Conservation (phyloP, 2,797 vertebrate genomes). For the Cuculus canorus region DNA sequence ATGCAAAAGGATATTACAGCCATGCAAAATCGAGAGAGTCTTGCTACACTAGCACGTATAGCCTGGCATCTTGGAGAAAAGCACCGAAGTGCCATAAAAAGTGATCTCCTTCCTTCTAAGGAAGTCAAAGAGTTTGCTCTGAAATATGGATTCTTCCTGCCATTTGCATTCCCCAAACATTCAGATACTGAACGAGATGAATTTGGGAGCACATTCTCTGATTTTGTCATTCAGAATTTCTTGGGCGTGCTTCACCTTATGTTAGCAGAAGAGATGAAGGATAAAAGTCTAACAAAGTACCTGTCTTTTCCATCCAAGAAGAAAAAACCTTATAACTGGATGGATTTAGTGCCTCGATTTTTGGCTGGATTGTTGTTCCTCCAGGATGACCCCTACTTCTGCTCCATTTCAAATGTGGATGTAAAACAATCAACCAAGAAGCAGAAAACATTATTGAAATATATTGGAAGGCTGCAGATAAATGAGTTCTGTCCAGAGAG, state of each 20-base stretch:
- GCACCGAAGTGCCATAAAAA: slow-evolving; percentile 70
- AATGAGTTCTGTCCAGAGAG: slow-evolving; percentile 73
- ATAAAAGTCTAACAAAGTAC: slow-evolving; percentile 80
- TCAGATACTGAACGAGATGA: not conserved
- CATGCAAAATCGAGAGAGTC: not conserved
- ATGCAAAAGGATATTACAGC: not conserved
- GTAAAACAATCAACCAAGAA: slow-evolving; percentile 69
- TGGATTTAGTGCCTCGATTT: slow-evolving; percentile 83
- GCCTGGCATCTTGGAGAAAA: slow-evolving; percentile 86
- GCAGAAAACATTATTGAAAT: slow-evolving; percentile 74
- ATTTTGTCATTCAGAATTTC: slow-evolving; percentile 86
- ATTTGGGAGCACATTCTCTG: slow-evolving; percentile 74
- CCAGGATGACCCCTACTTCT: slow-evolving; percentile 47
- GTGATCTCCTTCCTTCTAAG: slow-evolving; percentile 19
- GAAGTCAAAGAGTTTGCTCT: slow-evolving; percentile 78
- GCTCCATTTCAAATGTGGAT: slow-evolving; percentile 16
- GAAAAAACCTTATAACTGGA: slow-evolving; percentile 82
- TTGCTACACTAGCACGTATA: slow-evolving; percentile 75
- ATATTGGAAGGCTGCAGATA: slow-evolving; percentile 78
- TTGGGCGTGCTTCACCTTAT: slow-evolving; percentile 82
- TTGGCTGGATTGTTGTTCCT: slow-evolving; percentile 85
- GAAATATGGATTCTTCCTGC: slow-evolving; percentile 72
- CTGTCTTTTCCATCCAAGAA: slow-evolving; percentile 81
- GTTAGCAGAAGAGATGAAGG: slow-evolving; percentile 75
- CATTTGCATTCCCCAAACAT: not conserved